Conservation (phyloP, 2,113 vertebrate genomes). For the Chroicocephalus ridibundus region DNA sequence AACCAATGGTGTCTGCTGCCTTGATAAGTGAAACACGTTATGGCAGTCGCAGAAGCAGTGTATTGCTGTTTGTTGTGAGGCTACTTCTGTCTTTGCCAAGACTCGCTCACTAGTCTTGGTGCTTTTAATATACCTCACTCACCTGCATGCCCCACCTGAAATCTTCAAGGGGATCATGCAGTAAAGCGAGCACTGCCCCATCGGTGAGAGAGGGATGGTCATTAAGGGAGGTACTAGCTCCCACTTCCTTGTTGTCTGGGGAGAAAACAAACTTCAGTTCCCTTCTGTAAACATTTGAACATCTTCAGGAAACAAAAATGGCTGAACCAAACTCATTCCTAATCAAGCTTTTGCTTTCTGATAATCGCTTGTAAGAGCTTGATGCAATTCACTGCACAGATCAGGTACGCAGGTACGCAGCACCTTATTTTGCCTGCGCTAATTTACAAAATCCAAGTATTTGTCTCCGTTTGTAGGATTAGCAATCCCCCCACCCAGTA, state of each 20-base stretch:
- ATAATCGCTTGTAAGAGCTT: neutral
- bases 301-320: neutral
- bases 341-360: neutral
- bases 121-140: neutral
- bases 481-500: neutral
- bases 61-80: neutral
- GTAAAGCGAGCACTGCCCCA: neutral
- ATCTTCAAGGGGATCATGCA: neutral
- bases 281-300: neutral
- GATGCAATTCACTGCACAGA: neutral
- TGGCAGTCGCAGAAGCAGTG: neutral
- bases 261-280: neutral
- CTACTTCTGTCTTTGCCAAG: neutral
- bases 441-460: neutral
- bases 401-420: neutral
- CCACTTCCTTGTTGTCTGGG: neutral
- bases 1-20: neutral
- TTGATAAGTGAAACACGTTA: neutral
- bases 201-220: neutral
- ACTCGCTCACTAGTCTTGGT: neutral
- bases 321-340: neutral
- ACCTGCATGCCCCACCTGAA: neutral
- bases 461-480: neutral
- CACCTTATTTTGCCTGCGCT: neutral
- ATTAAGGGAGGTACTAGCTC: neutral